phyloP scores from a whole-genome alignment of 1,140 invertebrate species.

The Araneus ventricosus region DNA sequence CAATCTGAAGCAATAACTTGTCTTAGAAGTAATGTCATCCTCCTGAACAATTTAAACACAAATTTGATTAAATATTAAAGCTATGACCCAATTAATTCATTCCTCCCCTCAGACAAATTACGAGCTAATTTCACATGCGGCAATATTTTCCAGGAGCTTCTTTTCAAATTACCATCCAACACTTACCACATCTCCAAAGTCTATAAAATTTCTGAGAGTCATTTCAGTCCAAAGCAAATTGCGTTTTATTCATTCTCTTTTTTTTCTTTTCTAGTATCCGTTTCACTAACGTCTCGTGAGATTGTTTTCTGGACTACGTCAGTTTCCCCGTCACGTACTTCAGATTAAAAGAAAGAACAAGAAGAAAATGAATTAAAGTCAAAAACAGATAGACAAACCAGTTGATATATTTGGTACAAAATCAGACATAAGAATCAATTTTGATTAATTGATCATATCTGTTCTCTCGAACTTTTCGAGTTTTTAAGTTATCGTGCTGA shows the following conservation, averaged over 20 bases:
- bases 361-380: background rate
- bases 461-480: too few species aligned
- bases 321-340: constrained; percentile 38
- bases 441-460: too few species aligned
- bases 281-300: constrained; percentile 57
- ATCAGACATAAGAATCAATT: too few species aligned
- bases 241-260: constrained; percentile 19
- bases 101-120: background rate
- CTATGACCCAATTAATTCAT: too few species aligned
- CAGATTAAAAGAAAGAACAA: constrained; percentile 45
- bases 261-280: constrained; percentile 37
- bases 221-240: constrained; percentile 26
- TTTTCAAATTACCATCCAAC: background rate
- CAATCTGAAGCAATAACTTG: too few species aligned
- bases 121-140: background rate
- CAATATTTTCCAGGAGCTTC: background rate
- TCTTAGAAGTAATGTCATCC: too few species aligned
- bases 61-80: too few species aligned
- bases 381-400: too few species aligned
- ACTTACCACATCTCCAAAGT: background rate
- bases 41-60: too few species aligned
- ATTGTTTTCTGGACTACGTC: constrained; percentile 29
- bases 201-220: constrained; percentile 17
- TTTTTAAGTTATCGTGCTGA: too few species aligned
- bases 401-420: too few species aligned